A percentile compares a stretch with the other conserved stretches of the same genome.
Conservation (phyloP, 2,888 invertebrate genomes). For the Lampropteryx suffumata region DNA sequence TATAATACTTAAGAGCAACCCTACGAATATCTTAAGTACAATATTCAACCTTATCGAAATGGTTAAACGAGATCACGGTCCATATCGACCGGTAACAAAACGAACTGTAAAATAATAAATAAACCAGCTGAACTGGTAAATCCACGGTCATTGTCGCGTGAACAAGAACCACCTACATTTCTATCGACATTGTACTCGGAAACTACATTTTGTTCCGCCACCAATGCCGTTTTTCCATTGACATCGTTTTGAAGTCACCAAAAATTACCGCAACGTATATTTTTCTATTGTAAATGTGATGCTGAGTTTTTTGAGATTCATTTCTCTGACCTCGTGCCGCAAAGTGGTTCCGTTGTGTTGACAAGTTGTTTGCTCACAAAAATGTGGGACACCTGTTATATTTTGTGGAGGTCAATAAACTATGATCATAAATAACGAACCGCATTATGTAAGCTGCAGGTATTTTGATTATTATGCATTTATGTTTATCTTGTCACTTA, state of each 20-base stretch:
- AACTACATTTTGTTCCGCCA: slow-evolving; percentile 27
- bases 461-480: too few species aligned
- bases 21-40: too few species aligned
- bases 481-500: too few species aligned
- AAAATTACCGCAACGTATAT: slow-evolving; percentile 36
- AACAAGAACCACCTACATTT: slow-evolving; percentile 50
- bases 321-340: slow-evolving; percentile 44
- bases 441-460: slow-evolving; percentile 13
- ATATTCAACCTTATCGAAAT: not conserved
- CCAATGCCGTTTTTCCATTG: slow-evolving; percentile 39
- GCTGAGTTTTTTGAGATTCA: slow-evolving; percentile 35
- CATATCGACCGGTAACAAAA: slow-evolving; percentile 38
- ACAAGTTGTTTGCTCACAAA: slow-evolving; percentile 62
- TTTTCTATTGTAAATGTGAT: slow-evolving; percentile 25
- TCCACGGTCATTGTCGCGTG: slow-evolving; percentile 66
- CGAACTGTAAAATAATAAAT: slow-evolving; percentile 54
- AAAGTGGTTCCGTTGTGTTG: slow-evolving; percentile 62
- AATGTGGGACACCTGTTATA: slow-evolving; percentile 62
- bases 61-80: slow-evolving; percentile 21
- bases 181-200: slow-evolving; percentile 25
- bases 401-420: slow-evolving; percentile 49
- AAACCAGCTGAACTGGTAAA: slow-evolving; percentile 63
- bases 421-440: slow-evolving; percentile 14
- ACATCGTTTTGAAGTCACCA: slow-evolving; percentile 23
- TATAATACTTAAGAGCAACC: too few species aligned